These are phyloP conservation scores for Aptenodytes forsteri DNA, from an alignment of 2,113 vertebrate species.

Conservation along the genomic window DNA sequence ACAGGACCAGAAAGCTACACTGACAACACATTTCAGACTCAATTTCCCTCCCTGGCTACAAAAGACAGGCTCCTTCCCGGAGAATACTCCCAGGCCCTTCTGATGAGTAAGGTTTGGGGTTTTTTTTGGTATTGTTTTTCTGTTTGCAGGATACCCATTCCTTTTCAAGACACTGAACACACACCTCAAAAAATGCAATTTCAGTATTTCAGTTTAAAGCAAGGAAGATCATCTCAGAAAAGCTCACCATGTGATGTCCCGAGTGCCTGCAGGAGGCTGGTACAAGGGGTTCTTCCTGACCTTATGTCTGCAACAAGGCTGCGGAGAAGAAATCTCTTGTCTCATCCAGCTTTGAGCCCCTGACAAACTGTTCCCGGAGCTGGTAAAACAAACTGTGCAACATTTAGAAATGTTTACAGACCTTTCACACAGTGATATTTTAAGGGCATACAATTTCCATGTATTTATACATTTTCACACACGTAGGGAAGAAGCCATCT, in stretches of 20 bases:
- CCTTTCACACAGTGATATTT: not conserved
- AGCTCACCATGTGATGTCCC: not conserved
- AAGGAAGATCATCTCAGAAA: not conserved
- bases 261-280: not conserved
- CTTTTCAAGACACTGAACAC: not conserved
- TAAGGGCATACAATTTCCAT: not conserved
- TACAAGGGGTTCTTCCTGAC: not conserved
- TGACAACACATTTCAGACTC: not conserved
- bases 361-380: rapidly evolving
- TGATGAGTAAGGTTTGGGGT: too few species aligned
- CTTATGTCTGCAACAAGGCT: rapidly evolving
- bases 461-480: not conserved
- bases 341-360: not conserved
- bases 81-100: not conserved
- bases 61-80: not conserved
- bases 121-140: not conserved
- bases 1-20: not conserved
- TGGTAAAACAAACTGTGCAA: not conserved
- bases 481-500: not conserved
- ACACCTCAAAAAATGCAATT: not conserved
- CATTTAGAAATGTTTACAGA: not conserved
- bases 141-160: not conserved
- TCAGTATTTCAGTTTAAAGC: not conserved
- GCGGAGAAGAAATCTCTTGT: not conserved
- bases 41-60: not conserved